Conservation (phyloP, 2,113 vertebrate species). For the Alouatta palliata region DNA sequence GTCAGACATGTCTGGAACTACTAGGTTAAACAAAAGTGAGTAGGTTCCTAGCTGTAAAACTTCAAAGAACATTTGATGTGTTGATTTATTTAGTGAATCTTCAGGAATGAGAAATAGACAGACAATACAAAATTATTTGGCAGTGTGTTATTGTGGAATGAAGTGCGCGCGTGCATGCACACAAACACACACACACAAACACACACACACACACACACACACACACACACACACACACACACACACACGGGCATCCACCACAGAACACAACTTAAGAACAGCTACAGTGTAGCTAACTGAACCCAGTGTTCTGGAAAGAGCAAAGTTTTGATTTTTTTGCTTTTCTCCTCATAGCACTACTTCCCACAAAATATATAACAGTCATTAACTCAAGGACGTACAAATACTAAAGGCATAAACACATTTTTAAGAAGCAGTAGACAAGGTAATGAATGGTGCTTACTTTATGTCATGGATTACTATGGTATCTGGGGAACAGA, state of each 20-base stretch:
- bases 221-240: not conserved
- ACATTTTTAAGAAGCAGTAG: not conserved
- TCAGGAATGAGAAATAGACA: not conserved
- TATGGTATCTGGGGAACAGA: not conserved
- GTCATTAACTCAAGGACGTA: not conserved
- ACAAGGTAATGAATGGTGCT: not conserved
- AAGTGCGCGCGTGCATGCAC: too few relatives aligned
- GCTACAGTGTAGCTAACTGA: not conserved
- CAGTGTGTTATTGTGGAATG: not conserved
- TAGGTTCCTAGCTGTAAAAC: not conserved
- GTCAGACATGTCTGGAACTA: not conserved
- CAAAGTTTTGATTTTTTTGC: too few relatives aligned
- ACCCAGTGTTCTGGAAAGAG: not conserved
- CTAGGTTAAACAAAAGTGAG: not conserved
- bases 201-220: not conserved
- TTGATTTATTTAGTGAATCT: not conserved
- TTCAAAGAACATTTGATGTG: not conserved
- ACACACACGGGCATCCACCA: not conserved
- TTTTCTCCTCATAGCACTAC: not conserved
- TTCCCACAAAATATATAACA: not conserved
- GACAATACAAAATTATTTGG: not conserved
- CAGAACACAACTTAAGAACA: not conserved
- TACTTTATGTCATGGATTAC: not conserved
- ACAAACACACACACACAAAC: not conserved
- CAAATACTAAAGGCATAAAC: not conserved